Evolutionary conservation across 2,113 vertebrate genomes (phyloP).

Genomic region (Hemicordylus capensis): DNA sequence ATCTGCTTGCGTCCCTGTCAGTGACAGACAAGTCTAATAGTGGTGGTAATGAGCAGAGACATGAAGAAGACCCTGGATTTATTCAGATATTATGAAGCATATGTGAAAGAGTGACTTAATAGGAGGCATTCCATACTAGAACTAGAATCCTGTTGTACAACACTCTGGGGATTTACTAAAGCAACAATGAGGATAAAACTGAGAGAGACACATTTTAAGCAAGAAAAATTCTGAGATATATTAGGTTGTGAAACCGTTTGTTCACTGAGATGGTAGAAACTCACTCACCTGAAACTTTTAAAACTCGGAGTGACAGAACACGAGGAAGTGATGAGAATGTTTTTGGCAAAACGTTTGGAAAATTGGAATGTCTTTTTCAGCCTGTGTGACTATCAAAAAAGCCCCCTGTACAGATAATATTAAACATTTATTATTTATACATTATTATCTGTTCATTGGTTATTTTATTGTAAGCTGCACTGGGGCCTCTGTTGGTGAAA

Average conservation of each 20-base stretch:
- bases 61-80: background rate
- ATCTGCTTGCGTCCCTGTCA: background rate
- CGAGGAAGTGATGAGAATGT: conserved; percentile 13
- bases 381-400: background rate
- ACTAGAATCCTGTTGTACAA: background rate
- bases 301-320: conserved; percentile 40
- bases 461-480: background rate
- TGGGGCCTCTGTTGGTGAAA: background rate
- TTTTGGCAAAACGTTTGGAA: background rate
- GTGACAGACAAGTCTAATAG: background rate
- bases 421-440: background rate
- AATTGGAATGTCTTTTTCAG: background rate
- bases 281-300: conserved; percentile 14
- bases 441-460: background rate
- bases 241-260: conserved; percentile 27
- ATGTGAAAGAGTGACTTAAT: background rate
- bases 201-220: conserved; percentile 25
- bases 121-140: background rate
- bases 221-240: background rate
- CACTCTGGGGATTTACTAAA: background rate
- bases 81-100: background rate
- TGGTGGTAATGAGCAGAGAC: background rate
- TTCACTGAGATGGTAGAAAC: conserved; percentile 30
- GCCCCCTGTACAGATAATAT: background rate
- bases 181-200: background rate